phyloP scores from a whole-genome alignment of 2,888 invertebrate species.

The Lepidocyrtoides sp. region DNA sequence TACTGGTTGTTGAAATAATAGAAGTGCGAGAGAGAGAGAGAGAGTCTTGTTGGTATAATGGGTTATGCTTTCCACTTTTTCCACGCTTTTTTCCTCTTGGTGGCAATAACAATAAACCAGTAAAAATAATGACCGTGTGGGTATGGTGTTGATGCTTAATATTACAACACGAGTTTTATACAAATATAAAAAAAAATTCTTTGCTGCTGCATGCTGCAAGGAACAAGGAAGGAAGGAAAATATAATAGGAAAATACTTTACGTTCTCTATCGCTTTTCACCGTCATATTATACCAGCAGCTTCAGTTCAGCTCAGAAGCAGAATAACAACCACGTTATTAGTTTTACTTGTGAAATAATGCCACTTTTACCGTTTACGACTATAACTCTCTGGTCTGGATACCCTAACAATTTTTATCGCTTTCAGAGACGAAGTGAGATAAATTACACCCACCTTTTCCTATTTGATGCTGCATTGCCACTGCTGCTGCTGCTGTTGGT shows the following conservation, averaged over 20 bases:
- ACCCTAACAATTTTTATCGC: constrained; percentile 54
- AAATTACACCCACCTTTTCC: constrained; percentile 60
- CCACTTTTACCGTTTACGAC: not conserved
- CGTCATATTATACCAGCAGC: not conserved
- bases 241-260: constrained; percentile 36
- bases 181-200: not conserved
- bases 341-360: not conserved
- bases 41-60: constrained; percentile 16
- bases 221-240: not conserved
- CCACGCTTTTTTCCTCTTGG: not conserved
- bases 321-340: constrained; percentile 4
- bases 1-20: constrained; percentile 22
- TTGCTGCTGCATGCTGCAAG: not conserved
- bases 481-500: constrained; percentile 4
- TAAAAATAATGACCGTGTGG: constrained; percentile 62
- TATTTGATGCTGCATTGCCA: not conserved
- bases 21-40: not conserved
- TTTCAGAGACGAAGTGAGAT: constrained; percentile 67
- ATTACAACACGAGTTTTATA: constrained; percentile 22
- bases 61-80: constrained; percentile 5
- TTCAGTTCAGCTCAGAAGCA: not conserved
- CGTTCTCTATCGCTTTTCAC: not conserved
- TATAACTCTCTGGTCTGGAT: not conserved
- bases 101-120: constrained; percentile 67
- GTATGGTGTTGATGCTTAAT: constrained; percentile 55